Base-by-base conservation (phyloP, 2,888 invertebrate genomes). In the Melangyna quadrimaculata region DNA sequence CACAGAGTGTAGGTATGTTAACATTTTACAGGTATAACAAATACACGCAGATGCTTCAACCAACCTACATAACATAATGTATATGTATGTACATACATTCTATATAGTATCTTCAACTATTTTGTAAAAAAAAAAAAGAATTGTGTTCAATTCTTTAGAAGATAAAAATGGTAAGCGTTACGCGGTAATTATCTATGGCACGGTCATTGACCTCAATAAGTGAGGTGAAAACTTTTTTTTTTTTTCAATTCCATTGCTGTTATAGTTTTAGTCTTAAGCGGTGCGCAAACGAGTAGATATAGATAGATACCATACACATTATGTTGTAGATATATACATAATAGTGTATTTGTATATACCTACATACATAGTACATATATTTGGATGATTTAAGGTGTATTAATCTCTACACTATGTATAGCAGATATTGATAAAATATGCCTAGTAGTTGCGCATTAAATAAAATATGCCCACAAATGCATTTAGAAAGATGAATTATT, bases 121-220 rank as follows among this genome's bases (percentile, higher is more conserved):
- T 71, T 67, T 75, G 51, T 67, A 69, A 59, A 65, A 80, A 59
- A 71, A 71, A 80, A 79, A 59, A 71, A 71, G 75, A 79, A 24
- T 67, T 80, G 43, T 55, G 45, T 69, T 53, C 22, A 55, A 57
- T 74, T 75, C 48, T 63, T 37, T 63, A 57, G 65, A 81, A 75
- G 80, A 81, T 77, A 81, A 72, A 81, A 81, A 67, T 77, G 71
- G 70, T 81, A 67, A 81, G 27, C 77, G 77, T 77, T 81, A 75
- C 71, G 71, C 51, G 67, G 71, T 71, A 77, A 81, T 77, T 81
- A 81, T 75, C 57, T 81, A 14, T 77, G 61, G 67, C 37, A 22
- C 77, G 81, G 81, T 77, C 81, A 71, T 12, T 67, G 81, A 77
- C 77, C 75, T 77, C 81, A 12, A 67, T 55, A 55, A 71, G 5